Conservation (phyloP, 2,113 vertebrate genomes). For the Rhea pennata region DNA sequence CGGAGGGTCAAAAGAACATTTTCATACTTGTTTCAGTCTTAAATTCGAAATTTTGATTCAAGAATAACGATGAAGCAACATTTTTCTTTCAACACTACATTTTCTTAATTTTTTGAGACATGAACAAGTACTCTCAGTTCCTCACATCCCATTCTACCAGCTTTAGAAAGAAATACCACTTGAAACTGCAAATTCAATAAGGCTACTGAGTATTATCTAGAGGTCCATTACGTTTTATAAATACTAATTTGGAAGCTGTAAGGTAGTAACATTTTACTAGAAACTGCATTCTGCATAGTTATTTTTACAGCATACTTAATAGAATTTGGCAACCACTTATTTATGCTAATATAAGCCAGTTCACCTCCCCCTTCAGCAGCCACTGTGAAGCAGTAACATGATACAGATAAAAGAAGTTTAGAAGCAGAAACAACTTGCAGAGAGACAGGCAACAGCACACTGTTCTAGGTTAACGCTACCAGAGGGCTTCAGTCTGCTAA, state of each 20-base stretch:
- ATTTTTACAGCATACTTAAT: background rate
- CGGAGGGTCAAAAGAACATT: background rate
- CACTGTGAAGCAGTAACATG: background rate
- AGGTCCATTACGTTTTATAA: background rate
- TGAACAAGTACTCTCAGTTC: background rate
- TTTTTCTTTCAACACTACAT: background rate
- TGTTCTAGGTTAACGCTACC: background rate
- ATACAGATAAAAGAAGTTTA: background rate
- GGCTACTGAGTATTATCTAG: background rate
- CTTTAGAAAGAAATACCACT: background rate
- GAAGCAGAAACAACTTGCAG: background rate
- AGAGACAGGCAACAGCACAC: accelerated
- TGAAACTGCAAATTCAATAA: background rate
- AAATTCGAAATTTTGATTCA: background rate
- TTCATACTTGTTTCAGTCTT: background rate
- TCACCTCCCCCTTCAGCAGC: background rate
- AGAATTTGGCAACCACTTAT: background rate
- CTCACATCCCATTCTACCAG: background rate
- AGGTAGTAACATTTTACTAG: background rate
- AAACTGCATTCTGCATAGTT: background rate
- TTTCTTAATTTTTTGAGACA: background rate
- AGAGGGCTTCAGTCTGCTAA: background rate
- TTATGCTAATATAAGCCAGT: background rate
- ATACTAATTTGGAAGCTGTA: background rate
- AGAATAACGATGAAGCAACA: background rate